A percentile compares a stretch with the other conserved stretches of the same genome.
Conservation (phyloP, 2,888 invertebrate genomes). For the Agonopterix alstromeriana region DNA sequence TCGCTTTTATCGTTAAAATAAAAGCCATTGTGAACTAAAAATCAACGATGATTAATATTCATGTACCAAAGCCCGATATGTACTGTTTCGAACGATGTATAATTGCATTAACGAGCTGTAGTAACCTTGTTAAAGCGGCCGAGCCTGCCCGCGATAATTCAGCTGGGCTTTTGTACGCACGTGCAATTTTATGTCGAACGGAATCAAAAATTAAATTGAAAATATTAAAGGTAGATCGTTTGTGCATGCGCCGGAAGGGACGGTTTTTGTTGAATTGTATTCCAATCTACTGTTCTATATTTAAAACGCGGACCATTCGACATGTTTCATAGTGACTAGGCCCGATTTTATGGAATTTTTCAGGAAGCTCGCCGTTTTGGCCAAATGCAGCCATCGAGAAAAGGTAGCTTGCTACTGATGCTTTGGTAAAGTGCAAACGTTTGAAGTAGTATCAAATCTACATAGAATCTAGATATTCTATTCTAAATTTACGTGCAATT, state of each 20-base stretch:
- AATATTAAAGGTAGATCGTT: not conserved
- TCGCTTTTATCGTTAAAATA: not conserved
- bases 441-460: no score
- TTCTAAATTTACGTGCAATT: no score
- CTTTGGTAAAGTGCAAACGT: not conserved
- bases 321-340: no score
- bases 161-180: slow-evolving; percentile 8
- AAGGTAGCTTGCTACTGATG: no score
- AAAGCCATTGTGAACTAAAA: slow-evolving; percentile 14
- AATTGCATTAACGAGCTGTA: slow-evolving; percentile 36
- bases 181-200: slow-evolving; percentile 11
- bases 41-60: slow-evolving; percentile 43
- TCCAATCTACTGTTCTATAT: slow-evolving; percentile 1
- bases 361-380: no score
- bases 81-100: slow-evolving; percentile 25
- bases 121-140: slow-evolving; percentile 31
- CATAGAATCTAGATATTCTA: no score
- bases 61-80: slow-evolving; percentile 26
- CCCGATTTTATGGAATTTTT: no score
- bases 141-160: slow-evolving; percentile 13
- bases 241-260: not conserved
- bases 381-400: no score
- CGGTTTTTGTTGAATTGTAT: not conserved
- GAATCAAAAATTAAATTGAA: not conserved
- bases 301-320: no score